phyloP scores from a whole-genome alignment of 2,888 invertebrate species.

The Diplazon laetatorius region DNA sequence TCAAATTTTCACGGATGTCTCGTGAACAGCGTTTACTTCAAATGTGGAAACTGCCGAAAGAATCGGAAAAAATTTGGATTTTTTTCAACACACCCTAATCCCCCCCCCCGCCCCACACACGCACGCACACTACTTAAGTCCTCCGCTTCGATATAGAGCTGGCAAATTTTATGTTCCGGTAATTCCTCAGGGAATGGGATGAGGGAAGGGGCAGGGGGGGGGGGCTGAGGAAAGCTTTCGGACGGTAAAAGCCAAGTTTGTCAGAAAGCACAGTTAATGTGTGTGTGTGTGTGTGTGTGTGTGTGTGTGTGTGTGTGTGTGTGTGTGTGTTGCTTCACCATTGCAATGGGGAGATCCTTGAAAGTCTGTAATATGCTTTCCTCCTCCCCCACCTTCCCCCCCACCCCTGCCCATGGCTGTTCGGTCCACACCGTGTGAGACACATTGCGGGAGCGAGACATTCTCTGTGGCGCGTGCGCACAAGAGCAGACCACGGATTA shows the following conservation, averaged over 20 bases:
- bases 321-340: not conserved
- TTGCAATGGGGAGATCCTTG: slow-evolving; percentile 15
- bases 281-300: not conserved
- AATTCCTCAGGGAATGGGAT: slow-evolving; percentile 44
- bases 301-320: not conserved
- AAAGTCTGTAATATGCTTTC: slow-evolving; percentile 13
- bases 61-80: no score
- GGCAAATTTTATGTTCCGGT: slow-evolving; percentile 38
- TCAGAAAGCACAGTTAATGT: slow-evolving; percentile 4
- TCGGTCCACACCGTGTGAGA: not conserved
- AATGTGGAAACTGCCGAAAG: no score
- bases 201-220: no score
- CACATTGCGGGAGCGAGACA: not conserved
- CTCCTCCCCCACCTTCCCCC: not conserved
- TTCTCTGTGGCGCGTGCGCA: slow-evolving; percentile 25
- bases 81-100: no score
- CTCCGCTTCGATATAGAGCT: slow-evolving; percentile 8
- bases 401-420: no score
- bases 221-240: not conserved
- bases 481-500: slow-evolving; percentile 36
- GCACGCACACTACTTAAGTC: not conserved
- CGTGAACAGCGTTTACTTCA: no score
- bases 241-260: slow-evolving; percentile 43
- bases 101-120: no score
- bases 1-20: no score